phyloP scores from a whole-genome alignment of 2,888 invertebrate genomes.

The Caenorhabditis sinica region DNA sequence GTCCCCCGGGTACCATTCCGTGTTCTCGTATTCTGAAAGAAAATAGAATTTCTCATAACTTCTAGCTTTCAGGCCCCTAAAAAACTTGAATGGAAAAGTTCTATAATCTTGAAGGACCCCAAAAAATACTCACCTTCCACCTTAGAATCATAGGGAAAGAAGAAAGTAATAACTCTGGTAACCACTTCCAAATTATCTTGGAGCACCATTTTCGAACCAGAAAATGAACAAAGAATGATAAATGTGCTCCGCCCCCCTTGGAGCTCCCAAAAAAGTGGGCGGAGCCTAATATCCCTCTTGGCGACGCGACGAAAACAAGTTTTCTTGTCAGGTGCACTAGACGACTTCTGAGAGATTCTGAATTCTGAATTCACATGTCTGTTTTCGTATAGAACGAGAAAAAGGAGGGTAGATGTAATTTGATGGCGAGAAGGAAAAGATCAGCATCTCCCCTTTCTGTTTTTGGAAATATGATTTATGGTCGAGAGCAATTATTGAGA shows the following conservation, averaged over 20 bases:
- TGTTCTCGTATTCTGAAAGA: slow-evolving; percentile 48
- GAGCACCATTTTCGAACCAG: slow-evolving; percentile 6
- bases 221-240: slow-evolving; percentile 12
- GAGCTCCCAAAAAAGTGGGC: slow-evolving; percentile 34
- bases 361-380: background rate
- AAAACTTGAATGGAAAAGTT: background rate
- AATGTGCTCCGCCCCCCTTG: slow-evolving; percentile 11
- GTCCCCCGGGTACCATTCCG: slow-evolving; percentile 57
- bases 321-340: slow-evolving; percentile 37
- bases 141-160: slow-evolving; percentile 63
- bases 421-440: background rate
- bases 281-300: slow-evolving; percentile 19
- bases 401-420: background rate
- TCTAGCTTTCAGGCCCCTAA: background rate
- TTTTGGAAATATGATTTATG: slow-evolving; percentile 11
- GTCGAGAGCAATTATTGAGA: background rate
- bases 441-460: background rate
- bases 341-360: background rate
- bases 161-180: slow-evolving; percentile 62
- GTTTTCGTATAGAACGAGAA: background rate
- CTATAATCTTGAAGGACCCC: background rate
- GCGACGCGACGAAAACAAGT: slow-evolving; percentile 43
- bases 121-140: slow-evolving; percentile 46
- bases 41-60: background rate
- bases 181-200: slow-evolving; percentile 52